Evolutionary conservation across 1,140 invertebrate species (phyloP), one percentile per base, ranked within the genome.

Genomic region (Anastatus disparis): DNA sequence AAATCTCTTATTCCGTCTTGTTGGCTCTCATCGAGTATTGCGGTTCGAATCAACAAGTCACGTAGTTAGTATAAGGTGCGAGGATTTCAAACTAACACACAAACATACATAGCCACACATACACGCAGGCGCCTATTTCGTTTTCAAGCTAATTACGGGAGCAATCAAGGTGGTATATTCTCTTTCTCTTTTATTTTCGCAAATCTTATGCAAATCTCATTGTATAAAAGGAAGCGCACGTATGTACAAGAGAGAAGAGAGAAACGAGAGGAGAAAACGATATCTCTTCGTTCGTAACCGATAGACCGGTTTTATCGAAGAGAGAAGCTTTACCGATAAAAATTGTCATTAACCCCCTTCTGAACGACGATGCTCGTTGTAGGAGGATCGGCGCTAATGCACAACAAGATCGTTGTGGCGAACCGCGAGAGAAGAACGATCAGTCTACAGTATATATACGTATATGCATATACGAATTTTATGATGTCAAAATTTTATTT

Each of bases 71-170:
- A n/a, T n/a, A n/a, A n/a, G n/a, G 40, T 26, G 40, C 15, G 82
- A 77, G 80, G n/a, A n/a, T n/a, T n/a, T n/a, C n/a, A n/a, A n/a
- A n/a, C n/a, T n/a, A n/a, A n/a, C n/a, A n/a, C n/a, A n/a, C n/a
- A n/a, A n/a, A n/a, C n/a, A n/a, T n/a, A n/a, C n/a, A 71, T 75
- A 78, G 81, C 80, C 81, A 84, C 80, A 81, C 78, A 79, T 82
- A 76, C 53, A 50, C 15, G 31, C 58, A 35, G 77, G n/a, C n/a
- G n/a, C n/a, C n/a, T n/a, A n/a, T n/a, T n/a, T n/a, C n/a, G n/a
- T n/a, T n/a, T n/a, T n/a, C n/a, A n/a, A n/a, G n/a, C 82, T 84
- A 84, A 85, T 84, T 84, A 82, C 81, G 74, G 78, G n/a, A n/a
- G 79, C 78, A 83, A 84, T 83, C 81, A 81, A 71, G 27, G 65